Evolutionary conservation across 2,113 vertebrate species (phyloP), one percentile per base, ranked within the genome.

Genomic region (Anoura caudifer): DNA sequence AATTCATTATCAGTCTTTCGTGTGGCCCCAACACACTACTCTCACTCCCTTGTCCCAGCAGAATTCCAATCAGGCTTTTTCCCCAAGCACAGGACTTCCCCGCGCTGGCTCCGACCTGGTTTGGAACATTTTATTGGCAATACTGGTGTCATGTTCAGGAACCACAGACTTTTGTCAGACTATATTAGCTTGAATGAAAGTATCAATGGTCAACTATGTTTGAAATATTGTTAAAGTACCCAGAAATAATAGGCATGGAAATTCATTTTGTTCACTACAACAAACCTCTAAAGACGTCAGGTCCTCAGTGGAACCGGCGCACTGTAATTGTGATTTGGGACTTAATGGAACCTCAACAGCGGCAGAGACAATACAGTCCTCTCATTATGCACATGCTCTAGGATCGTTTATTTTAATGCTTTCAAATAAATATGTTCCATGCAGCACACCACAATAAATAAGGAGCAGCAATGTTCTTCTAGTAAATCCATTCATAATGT

Each of bases 351-450:
- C 97, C 97, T 98, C 97, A 95, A 86, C 97, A 97, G 98, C 98
- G 98, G 98, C 96, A 98, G 97, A 98, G 98, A 98, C 97, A 97
- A 98, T 97, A 97, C 97, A 96, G 98, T 95, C 97, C 97, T 97
- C 98, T 98, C 98, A 96, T 99, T 98, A 98, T 91, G 96, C 97
- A 98, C 98, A 99, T 98, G 98, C 98, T 98, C 98, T 96, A 98
- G 97, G 98, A 98, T 99, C 98, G 7, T 99, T 99, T 98, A 98
- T 98, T 99, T 98, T 98, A 99, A 98, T 98, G 97, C 98, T 98
- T 98, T 98, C 98, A 98, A 99, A 99, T 98, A 98, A 98, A 98
- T 98, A 98, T 90, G 98, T 99, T 98, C 98, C 99, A 99, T 99
- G 98, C 98, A 99, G 98, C 98, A 98, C 98, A 98, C 97, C 90